Evolutionary conservation across 1,140 invertebrate species (phyloP).

Genomic region (Brachionus plicatilis): DNA sequence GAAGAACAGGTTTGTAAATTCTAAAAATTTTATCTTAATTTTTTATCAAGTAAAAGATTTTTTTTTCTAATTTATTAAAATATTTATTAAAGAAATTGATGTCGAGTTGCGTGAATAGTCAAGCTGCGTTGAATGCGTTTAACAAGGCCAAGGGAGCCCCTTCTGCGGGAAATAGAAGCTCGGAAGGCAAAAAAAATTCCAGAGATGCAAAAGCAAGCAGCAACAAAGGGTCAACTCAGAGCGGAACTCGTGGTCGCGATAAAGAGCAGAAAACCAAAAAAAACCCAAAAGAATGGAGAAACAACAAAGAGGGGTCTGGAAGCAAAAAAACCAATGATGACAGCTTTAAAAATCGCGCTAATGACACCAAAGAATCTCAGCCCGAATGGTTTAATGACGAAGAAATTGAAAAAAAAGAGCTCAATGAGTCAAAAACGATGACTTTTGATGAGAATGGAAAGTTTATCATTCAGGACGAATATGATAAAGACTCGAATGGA

Average conservation of each 20-base stretch:
- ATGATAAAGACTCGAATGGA: background rate
- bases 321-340: background rate
- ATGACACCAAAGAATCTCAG: background rate
- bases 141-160: background rate
- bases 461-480: background rate
- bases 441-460: slow-evolving; percentile 17
- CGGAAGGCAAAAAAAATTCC: background rate
- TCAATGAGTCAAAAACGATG: background rate
- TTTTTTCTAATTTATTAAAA: no score
- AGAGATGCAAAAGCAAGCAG: background rate
- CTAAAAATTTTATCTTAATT: background rate
- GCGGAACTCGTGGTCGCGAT: background rate
- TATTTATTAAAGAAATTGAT: background rate
- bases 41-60: no score
- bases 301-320: background rate
- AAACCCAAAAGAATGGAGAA: background rate
- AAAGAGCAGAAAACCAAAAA: background rate
- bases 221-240: background rate
- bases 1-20: slow-evolving; percentile 67
- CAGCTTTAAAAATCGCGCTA: background rate
- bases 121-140: background rate
- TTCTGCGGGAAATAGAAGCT: background rate
- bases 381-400: slow-evolving; percentile 11
- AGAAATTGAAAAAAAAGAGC: background rate
- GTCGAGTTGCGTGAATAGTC: slow-evolving; percentile 31